phyloP scores from a whole-genome alignment of 2,888 invertebrate species.

The Mimas tiliae region DNA sequence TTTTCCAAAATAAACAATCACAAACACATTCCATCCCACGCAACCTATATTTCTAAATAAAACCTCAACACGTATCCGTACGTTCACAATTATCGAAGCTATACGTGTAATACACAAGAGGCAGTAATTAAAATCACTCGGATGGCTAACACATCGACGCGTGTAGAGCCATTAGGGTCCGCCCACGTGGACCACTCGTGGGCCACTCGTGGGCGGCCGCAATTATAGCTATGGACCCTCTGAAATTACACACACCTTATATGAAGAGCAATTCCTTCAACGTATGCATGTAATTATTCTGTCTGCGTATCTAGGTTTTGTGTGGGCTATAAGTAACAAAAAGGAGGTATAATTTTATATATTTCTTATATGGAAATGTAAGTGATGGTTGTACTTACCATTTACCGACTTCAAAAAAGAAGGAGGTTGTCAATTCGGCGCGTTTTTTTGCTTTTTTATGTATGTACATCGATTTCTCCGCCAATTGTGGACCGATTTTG shows the following conservation, averaged over 20 bases:
- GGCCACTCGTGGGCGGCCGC: slow-evolving; percentile 16
- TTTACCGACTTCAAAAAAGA: too few species aligned
- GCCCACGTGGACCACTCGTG: slow-evolving; percentile 7
- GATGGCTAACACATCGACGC: slow-evolving; percentile 15
- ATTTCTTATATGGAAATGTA: too few species aligned
- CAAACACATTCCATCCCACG: neutral
- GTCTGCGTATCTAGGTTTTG: neutral
- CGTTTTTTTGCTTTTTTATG: too few species aligned
- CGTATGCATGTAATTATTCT: slow-evolving; percentile 9
- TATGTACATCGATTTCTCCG: too few species aligned
- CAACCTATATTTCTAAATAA: neutral
- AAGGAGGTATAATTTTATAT: too few species aligned
- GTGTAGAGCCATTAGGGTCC: slow-evolving; percentile 14
- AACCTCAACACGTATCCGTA: neutral
- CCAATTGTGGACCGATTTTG: too few species aligned
- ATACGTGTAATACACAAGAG: slow-evolving; percentile 14
- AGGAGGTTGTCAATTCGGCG: too few species aligned
- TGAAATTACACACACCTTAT: slow-evolving; percentile 12
- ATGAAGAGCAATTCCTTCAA: slow-evolving; percentile 10
- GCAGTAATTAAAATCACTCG: slow-evolving; percentile 23
- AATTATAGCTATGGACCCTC: slow-evolving; percentile 7
- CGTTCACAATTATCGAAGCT: slow-evolving; percentile 13
- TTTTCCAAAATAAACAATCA: neutral
- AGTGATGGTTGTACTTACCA: too few species aligned
- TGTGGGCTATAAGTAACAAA: neutral